Base-by-base conservation (phyloP, 2,888 invertebrate species). In the Caenorhabditis imperialis region DNA sequence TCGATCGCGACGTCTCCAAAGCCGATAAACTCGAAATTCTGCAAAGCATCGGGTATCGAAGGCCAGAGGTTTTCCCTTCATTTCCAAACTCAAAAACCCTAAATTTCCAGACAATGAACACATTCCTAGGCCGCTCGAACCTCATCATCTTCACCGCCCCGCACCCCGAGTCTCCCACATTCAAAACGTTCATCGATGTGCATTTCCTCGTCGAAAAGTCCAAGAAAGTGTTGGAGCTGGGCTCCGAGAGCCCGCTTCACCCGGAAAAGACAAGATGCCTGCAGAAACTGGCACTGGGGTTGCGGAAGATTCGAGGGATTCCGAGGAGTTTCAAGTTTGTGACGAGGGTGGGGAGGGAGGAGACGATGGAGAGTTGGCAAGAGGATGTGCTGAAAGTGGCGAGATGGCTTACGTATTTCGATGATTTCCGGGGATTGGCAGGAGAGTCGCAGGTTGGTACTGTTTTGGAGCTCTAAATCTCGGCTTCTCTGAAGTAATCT, bases 381-480 rank as follows among this genome's bases (percentile, higher is more conserved):
- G 6, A 16, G 4, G 18, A 18, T 20, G 14, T 2, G 20, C 20
- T 7, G 16, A 16, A 40, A 16, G 10, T 6, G 12, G 4, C 16
- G 7, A n/a, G 38, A 38, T 38, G 12, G 38, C 16, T 38, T 5
- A 67, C 54, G 33, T 71, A 60, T 51, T 67, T 67, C 22, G 38
- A 50, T 20, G 72, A 72, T 35, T 76, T 76, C 40, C 47, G 38
- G 23, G 8, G 23, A 5, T 27, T 76, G n/a, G 38, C 61, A 6
- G 18, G 57, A 16, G 61, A 67, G 3, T 51, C 67, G 16, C 65
- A 72, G 55, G 75, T 60, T 12, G 16, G 7, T 4, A 38, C 7
- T 38, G n/a, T n/a, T n/a, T n/a, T n/a, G n/a, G n/a, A n/a, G n/a
- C n/a, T n/a, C n/a, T n/a, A n/a, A n/a, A n/a, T n/a, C n/a, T n/a